Evolutionary conservation across 2,888 invertebrate genomes (phyloP).

Genomic region (Scaptomyza flava): DNA sequence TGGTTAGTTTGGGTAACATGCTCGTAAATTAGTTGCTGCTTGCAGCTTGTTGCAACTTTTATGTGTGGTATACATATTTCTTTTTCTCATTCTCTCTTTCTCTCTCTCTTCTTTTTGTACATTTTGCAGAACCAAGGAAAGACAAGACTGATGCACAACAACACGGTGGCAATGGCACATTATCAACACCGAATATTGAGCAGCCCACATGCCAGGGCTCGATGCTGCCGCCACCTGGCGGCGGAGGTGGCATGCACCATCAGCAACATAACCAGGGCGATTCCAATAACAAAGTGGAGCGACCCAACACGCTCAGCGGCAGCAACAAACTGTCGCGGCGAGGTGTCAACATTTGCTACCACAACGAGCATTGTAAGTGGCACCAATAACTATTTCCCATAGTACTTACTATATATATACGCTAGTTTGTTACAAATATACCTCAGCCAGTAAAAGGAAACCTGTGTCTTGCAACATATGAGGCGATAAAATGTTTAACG

Average conservation of each 20-base stretch:
- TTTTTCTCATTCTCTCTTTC: slow-evolving; percentile 7
- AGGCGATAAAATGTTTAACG: neutral
- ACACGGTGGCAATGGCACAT: slow-evolving; percentile 86
- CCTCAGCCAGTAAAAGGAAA: slow-evolving; percentile 7
- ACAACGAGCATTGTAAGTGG: slow-evolving; percentile 89
- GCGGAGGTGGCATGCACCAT: slow-evolving; percentile 68
- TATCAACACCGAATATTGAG: slow-evolving; percentile 87
- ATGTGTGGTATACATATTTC: slow-evolving; percentile 13
- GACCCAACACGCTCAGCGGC: slow-evolving; percentile 92
- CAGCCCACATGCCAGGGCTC: slow-evolving; percentile 84
- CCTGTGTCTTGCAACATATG: neutral
- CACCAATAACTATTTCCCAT: slow-evolving; percentile 4
- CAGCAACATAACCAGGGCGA: slow-evolving; percentile 65
- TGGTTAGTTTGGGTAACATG: slow-evolving; percentile 39
- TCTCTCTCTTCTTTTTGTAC: neutral
- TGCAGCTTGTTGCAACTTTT: slow-evolving; percentile 35
- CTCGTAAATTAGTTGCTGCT: slow-evolving; percentile 50
- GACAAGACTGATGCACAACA: slow-evolving; percentile 91
- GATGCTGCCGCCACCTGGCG: slow-evolving; percentile 84
- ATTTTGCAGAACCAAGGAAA: slow-evolving; percentile 93
- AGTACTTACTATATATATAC: slow-evolving; percentile 1
- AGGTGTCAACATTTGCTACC: slow-evolving; percentile 89
- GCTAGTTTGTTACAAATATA: slow-evolving; percentile 27
- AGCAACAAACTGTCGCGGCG: slow-evolving; percentile 91
- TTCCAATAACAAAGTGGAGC: slow-evolving; percentile 88